These are phyloP conservation scores for Sylvilagus floridanus DNA, from an alignment of 2,797 vertebrate genomes.

Conservation along the genomic window DNA sequence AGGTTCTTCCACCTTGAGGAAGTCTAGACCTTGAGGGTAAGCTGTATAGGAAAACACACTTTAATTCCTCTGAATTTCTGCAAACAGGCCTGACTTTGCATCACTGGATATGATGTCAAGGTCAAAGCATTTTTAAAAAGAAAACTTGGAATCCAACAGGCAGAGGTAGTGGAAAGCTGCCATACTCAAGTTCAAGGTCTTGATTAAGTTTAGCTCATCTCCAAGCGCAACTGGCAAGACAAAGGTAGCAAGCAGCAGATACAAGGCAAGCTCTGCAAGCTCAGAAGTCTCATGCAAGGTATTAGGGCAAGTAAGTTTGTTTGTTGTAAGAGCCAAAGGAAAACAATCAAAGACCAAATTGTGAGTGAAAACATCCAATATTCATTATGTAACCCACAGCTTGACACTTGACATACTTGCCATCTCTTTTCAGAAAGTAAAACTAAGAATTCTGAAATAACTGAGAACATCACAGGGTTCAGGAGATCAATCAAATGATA, in stretches of 20 bases:
- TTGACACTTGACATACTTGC: not conserved
- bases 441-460: constrained; percentile 5
- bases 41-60: not conserved
- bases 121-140: constrained; percentile 2
- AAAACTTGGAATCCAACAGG: not conserved
- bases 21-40: not conserved
- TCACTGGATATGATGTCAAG: not conserved
- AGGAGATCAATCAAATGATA: not conserved
- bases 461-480: not conserved
- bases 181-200: constrained; percentile 24
- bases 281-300: constrained; percentile 85
- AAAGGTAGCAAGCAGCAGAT: constrained; percentile 67
- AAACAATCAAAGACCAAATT: constrained; percentile 83
- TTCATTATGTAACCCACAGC: not conserved
- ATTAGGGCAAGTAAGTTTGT: constrained; percentile 80
- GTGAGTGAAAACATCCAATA: constrained; percentile 78
- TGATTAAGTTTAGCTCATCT: constrained; percentile 78
- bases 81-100: not conserved
- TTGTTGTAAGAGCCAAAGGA: constrained; percentile 80
- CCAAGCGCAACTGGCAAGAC: constrained; percentile 69
- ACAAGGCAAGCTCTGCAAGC: constrained; percentile 81
- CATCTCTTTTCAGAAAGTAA: constrained; percentile 23
- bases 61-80: not conserved
- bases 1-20: not conserved
- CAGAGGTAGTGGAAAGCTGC: not conserved